Conservation (phyloP, 2,888 invertebrate genomes). For the Neria commutata region DNA sequence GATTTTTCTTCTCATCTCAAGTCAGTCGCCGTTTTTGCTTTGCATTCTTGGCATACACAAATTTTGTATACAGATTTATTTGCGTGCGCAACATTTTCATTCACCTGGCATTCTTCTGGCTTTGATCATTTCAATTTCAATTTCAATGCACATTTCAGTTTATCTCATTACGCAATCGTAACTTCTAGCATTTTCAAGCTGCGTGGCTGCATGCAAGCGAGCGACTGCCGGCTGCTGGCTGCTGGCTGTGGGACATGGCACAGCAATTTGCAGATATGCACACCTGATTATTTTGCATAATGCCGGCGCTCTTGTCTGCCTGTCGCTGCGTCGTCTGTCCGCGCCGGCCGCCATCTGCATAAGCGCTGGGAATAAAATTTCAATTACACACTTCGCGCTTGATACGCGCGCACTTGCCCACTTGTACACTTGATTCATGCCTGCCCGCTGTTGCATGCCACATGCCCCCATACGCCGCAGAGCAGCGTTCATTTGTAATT, state of each 20-base stretch:
- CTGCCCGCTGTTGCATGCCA: background rate
- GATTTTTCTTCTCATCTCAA: background rate
- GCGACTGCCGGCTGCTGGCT: constrained; percentile 8
- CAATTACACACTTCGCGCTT: constrained; percentile 8
- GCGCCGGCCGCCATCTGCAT: background rate
- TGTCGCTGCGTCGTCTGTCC: constrained; percentile 1
- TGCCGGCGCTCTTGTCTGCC: background rate
- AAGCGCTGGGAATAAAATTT: constrained; percentile 18
- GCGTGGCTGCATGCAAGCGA: constrained; percentile 30
- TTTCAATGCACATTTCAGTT: too few species aligned
- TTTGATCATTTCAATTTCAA: too few species aligned
- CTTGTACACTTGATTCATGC: background rate
- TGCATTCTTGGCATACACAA: too few species aligned
- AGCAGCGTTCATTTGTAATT: background rate
- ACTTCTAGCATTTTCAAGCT: constrained; percentile 11
- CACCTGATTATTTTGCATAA: constrained; percentile 27
- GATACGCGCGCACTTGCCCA: constrained; percentile 3
- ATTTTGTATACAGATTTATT: too few species aligned
- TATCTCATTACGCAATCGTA: too few species aligned
- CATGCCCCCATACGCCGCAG: background rate
- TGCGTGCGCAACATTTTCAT: too few species aligned
- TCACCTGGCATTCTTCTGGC: too few species aligned
- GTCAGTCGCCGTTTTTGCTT: background rate
- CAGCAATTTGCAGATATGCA: constrained; percentile 19
- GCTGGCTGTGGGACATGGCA: too few species aligned